These are phyloP conservation scores for Ochropleura leucogaster DNA, from an alignment of 2,888 invertebrate genomes.

Conservation along the genomic window DNA sequence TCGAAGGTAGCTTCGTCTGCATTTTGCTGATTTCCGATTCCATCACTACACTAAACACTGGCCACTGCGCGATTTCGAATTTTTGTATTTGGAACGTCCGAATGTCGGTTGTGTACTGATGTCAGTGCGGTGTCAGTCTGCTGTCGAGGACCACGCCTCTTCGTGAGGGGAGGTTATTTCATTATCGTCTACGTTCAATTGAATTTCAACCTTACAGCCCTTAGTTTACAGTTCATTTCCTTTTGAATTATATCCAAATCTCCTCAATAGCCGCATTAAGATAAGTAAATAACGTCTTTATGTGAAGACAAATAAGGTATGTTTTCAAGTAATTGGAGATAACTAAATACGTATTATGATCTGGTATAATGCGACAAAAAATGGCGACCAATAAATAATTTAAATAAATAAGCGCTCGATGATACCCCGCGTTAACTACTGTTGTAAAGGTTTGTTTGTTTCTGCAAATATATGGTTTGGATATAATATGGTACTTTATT, in stretches of 20 bases:
- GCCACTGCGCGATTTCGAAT: conserved; percentile 64
- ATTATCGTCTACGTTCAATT: conserved; percentile 10
- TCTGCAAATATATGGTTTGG: conserved; percentile 43
- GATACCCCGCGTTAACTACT: conserved; percentile 62
- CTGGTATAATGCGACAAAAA: conserved; percentile 63
- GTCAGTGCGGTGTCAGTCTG: conserved; percentile 67
- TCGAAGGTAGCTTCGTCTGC: conserved; percentile 88
- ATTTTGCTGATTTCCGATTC: conserved; percentile 86
- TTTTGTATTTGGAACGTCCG: conserved; percentile 76
- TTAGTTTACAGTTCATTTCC: not conserved
- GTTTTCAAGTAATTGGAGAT: conserved; percentile 10
- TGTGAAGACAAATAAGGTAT: accelerated
- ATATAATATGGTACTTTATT: conserved; percentile 37
- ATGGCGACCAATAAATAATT: conserved; percentile 66
- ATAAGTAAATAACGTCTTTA: conserved; percentile 38
- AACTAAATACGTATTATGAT: conserved; percentile 68
- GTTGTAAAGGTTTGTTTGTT: conserved; percentile 61
- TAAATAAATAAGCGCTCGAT: conserved; percentile 67
- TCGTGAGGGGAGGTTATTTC: conserved; percentile 69
- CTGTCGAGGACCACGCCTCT: conserved; percentile 75
- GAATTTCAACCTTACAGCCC: conserved; percentile 20
- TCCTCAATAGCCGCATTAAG: not conserved
- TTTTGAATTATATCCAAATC: not conserved
- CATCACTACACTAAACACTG: conserved; percentile 76
- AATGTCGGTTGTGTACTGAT: conserved; percentile 76